Conservation (phyloP, 2,888 invertebrate species). For the Lymantria dispar region DNA sequence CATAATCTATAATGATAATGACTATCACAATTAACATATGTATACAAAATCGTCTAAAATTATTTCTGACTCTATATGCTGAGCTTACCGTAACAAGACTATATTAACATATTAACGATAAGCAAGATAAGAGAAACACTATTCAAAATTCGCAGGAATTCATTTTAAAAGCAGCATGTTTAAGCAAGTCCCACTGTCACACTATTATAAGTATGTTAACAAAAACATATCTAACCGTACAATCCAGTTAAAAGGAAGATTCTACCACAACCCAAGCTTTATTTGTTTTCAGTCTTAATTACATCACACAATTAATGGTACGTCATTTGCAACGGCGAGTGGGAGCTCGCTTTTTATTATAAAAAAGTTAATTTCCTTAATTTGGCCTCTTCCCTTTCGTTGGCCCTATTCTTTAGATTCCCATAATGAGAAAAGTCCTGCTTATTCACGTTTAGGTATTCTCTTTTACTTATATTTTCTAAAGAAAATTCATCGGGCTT, state of each 20-base stretch:
- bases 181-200: not conserved
- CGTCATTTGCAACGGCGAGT: constrained; percentile 67
- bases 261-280: constrained; percentile 29
- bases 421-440: constrained; percentile 54
- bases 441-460: constrained; percentile 49
- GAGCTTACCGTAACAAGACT: too few species aligned
- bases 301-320: constrained; percentile 68
- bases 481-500: constrained; percentile 33
- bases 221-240: constrained; percentile 22
- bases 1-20: too few species aligned
- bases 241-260: constrained; percentile 19
- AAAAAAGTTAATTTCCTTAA: constrained; percentile 77
- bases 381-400: constrained; percentile 61
- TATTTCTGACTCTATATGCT: too few species aligned
- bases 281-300: constrained; percentile 58
- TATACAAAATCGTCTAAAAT: too few species aligned
- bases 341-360: constrained; percentile 53
- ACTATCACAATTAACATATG: too few species aligned
- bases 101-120: too few species aligned
- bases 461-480: constrained; percentile 47
- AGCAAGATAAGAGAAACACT: too few species aligned
- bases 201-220: constrained; percentile 19
- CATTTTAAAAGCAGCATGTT: too few species aligned
- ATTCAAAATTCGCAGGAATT: too few species aligned
- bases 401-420: constrained; percentile 54